A percentile compares a stretch with the other conserved stretches of the same genome.
phyloP scores from a whole-genome alignment of 2,113 vertebrate species.

The Hippopotamus amphibius region DNA sequence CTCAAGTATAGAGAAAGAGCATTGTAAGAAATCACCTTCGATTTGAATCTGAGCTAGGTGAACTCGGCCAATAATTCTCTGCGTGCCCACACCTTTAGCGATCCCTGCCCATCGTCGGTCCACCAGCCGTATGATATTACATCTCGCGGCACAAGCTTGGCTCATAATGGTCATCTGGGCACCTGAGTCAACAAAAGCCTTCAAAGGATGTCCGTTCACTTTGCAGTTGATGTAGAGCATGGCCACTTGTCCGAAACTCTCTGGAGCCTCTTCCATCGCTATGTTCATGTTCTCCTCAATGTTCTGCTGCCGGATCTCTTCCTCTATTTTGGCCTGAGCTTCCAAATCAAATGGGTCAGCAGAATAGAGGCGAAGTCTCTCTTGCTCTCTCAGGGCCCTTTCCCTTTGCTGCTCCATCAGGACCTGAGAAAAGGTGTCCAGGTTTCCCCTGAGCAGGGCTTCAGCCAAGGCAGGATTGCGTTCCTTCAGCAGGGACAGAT shows the following conservation, averaged over 20 bases:
- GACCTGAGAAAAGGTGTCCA: slow-evolving; percentile 95
- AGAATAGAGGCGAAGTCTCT: slow-evolving; percentile 93
- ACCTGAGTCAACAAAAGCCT: slow-evolving; percentile 99
- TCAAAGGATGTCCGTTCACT: slow-evolving; percentile 97
- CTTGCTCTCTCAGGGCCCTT: slow-evolving; percentile 91
- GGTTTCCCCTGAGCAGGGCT: slow-evolving; percentile 95
- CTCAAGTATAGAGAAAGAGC: slow-evolving; percentile 97
- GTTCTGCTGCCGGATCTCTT: slow-evolving; percentile 98
- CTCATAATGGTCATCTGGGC: slow-evolving; percentile 99
- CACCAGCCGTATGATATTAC: slow-evolving; percentile 97
- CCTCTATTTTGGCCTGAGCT: slow-evolving; percentile 98
- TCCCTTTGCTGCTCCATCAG: slow-evolving; percentile 96
- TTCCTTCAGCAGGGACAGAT: slow-evolving; percentile 96
- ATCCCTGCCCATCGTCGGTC: slow-evolving; percentile 97
- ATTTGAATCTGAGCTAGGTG: slow-evolving; percentile 99
- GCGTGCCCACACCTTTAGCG: slow-evolving; percentile 97
- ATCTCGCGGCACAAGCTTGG: slow-evolving; percentile 96
- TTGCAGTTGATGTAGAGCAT: slow-evolving; percentile 99
- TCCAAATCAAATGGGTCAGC: slow-evolving; percentile 97
- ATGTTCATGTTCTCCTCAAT: slow-evolving; percentile 99
- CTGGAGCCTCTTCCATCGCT: slow-evolving; percentile 98
- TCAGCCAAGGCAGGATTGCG: slow-evolving; percentile 94
- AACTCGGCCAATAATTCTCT: slow-evolving; percentile 97
- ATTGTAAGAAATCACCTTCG: slow-evolving; percentile 96
- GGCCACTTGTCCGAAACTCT: slow-evolving; percentile 98